Conservation (phyloP, 1,140 invertebrate species). For the Pectinophora gossypiella region DNA sequence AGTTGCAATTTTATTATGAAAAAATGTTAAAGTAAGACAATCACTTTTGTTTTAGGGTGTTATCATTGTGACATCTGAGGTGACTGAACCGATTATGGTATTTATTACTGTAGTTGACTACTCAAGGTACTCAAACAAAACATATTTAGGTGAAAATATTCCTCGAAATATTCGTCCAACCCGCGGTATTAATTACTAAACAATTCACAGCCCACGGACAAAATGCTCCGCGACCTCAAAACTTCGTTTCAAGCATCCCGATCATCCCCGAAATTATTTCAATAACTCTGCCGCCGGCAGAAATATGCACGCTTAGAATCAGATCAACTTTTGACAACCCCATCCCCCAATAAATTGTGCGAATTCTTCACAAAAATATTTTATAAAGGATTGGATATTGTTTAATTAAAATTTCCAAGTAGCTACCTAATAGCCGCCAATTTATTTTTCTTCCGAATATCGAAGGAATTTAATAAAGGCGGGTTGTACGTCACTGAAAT, state of each 20-base stretch:
- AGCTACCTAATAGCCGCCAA: not conserved
- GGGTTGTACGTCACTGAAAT: not conserved
- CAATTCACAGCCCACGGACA: not conserved
- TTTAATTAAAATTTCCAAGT: conserved; percentile 36
- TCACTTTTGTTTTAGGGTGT: no score
- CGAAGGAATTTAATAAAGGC: not conserved
- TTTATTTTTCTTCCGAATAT: not conserved
- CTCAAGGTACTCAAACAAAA: no score
- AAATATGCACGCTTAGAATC: conserved; percentile 19
- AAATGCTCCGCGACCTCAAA: not conserved
- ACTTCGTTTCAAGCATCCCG: not conserved
- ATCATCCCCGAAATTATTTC: conserved; percentile 18
- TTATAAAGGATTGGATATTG: conserved; percentile 16
- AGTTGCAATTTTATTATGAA: no score
- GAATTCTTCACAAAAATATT: conserved; percentile 28
- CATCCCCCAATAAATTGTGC: conserved; percentile 26
- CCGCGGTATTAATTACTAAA: not conserved
- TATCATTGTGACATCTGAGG: no score
- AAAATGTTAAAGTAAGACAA: no score
- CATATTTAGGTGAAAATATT: not conserved
- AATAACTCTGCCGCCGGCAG: conserved; percentile 13
- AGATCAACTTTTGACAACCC: conserved; percentile 20
- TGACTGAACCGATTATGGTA: no score
- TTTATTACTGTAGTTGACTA: no score
- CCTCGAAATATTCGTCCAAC: not conserved